Conservation (phyloP, 2,888 invertebrate species). For the Encarsia formosa region DNA sequence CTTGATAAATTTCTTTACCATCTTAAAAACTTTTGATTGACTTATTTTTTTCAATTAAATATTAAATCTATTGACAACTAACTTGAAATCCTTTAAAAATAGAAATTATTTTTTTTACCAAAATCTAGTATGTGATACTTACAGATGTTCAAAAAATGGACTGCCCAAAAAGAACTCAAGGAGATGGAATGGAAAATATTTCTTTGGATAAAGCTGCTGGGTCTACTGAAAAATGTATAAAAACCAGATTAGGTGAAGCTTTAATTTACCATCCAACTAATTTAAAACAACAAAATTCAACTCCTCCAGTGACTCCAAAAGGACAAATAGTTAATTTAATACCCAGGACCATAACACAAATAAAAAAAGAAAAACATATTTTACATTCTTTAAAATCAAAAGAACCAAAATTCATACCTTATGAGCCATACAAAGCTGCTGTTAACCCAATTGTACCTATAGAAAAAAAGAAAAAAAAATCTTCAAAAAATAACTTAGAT, state of each 20-base stretch:
- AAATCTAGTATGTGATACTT: no score
- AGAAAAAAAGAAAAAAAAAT: conserved; percentile 49
- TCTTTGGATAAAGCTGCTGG: conserved; percentile 27
- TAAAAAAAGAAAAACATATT: conserved; percentile 54
- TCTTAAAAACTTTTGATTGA: no score
- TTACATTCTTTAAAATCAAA: conserved; percentile 54
- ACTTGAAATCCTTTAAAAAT: neutral
- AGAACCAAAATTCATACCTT: conserved; percentile 81
- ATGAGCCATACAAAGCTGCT: conserved; percentile 83
- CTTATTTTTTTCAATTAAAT: conserved; percentile 7
- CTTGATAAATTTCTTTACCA: no score
- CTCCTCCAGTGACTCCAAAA: conserved; percentile 54
- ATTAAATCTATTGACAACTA: neutral
- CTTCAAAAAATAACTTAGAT: conserved; percentile 60
- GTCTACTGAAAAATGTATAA: conserved; percentile 31
- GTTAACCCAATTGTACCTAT: conserved; percentile 70
- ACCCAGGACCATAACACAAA: conserved; percentile 60
- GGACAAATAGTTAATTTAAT: conserved; percentile 60
- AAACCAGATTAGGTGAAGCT: conserved; percentile 44
- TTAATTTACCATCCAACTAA: conserved; percentile 50
- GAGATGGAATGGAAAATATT: conserved; percentile 73
- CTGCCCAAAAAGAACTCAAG: conserved; percentile 59
- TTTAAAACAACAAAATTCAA: conserved; percentile 42
- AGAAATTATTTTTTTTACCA: neutral
- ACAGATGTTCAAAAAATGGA: conserved; percentile 37